Evolutionary conservation across 2,797 vertebrate species (phyloP).

Genomic region (Platalea minor): DNA sequence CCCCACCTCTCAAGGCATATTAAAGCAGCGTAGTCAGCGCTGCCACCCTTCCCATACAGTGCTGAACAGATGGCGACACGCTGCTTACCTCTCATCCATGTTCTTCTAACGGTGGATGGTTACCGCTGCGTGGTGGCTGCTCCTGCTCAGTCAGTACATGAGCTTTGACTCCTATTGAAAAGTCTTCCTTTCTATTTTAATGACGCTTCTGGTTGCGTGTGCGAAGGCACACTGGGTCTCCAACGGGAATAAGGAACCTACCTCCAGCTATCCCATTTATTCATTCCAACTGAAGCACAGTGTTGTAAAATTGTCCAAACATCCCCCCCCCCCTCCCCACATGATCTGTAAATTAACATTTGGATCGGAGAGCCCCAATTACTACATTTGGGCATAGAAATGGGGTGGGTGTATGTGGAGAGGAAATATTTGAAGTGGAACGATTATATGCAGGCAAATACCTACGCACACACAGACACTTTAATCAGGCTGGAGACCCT

Average conservation of each 20-base stretch:
- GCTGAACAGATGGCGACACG: background rate
- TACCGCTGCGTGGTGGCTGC: background rate
- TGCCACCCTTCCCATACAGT: background rate
- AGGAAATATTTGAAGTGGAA: background rate
- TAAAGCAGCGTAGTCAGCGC: background rate
- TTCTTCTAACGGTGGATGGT: background rate
- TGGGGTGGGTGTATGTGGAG: accelerated
- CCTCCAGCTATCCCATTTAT: background rate
- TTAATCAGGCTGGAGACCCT: background rate
- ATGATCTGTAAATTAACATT: background rate
- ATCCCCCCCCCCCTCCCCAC: background rate
- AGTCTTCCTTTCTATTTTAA: background rate
- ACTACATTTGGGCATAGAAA: background rate
- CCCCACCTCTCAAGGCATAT: background rate
- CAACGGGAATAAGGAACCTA: background rate
- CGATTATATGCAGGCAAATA: background rate
- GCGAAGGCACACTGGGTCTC: background rate
- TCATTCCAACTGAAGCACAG: background rate
- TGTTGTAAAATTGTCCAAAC: background rate
- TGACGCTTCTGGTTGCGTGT: accelerated
- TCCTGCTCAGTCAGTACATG: background rate
- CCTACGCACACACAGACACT: background rate
- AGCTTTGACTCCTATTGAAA: background rate
- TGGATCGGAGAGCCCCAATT: background rate
- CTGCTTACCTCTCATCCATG: background rate